Evolutionary conservation across 2,888 invertebrate species (phyloP), one percentile per base, ranked within the genome.

Genomic region (Myopa testacea): DNA sequence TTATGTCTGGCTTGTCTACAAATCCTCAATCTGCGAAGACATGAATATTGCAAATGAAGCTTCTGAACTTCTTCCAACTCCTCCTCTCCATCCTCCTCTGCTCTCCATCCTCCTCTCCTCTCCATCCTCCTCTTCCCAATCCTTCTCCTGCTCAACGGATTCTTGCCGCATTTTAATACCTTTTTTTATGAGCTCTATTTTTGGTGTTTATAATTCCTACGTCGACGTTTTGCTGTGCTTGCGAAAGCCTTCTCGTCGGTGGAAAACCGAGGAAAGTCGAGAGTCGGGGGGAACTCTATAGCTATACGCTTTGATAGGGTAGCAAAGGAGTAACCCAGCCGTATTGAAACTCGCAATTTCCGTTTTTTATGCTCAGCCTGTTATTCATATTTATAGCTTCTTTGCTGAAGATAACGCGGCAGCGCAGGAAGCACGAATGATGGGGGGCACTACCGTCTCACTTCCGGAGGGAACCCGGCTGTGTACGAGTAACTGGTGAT

Each of bases 301-400:
- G 26, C 26, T 26, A 26, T 26, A 26, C 26, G 26, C 26, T 26
- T 26, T 26, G 26, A 1, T 1, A 26, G 26, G 26, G 26, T 26
- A 26, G 26, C 26, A 26, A 26, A 26, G 2, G 26, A 26, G 26
- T 26, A 26, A 26, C 26, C 26, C 1, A 26, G 26, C 26, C 26
- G 75, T 80, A 78, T 80, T 77, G 74, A 77, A 82, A 81, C 85
- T 83, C 84, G 86, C 87, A 87, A 86, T 87, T 87, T 86, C 87
- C 86, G 87, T 14, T 84, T 86, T 86, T 87, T 86, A 86, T 86
- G 86, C 86, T 86, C 87, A 86, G 87, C 86, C 87, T 84, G 87
- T 86, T 87, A 86, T 87, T 86, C 86, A 86, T 87, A 87, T 86
- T 86, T 87, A 87, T 85, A 85, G 85, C 84, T 82, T 83, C 84